Base-by-base conservation (phyloP, 2,797 vertebrate genomes). In the Alosa sapidissima region DNA sequence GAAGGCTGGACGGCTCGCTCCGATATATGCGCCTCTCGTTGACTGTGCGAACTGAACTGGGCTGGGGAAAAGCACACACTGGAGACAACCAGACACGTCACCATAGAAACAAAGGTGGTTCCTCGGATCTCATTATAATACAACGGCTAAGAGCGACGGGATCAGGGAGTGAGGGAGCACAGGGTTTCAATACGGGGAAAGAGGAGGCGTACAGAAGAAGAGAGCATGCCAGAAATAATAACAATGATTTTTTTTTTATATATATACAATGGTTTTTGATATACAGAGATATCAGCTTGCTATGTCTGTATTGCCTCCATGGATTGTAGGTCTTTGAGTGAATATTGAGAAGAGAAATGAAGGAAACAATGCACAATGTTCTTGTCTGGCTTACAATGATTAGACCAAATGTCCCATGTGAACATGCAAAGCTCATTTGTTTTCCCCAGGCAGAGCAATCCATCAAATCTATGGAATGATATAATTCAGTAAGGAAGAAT, bases 51-150 rank as follows among this genome's bases (percentile, higher is more conserved):
- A 51, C 58, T 65, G 41, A 81, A 65, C 58, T 52, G 41, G 16
- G 84, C 85, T 36, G 88, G 81, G 87, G 89, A 83, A 54, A 19
- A 91, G 89, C 68, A 87, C 91, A 90, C 90, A 84, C 88, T 33
- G 65, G 90, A 92, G 90, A 93, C 49, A 82, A 87, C 82, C 88
- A 87, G 91, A 91, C 93, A 92, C 89, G 92, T 97, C 94, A 85
- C 96, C 95, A 97, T 96, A 95, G 96, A 96, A 96, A 96, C 96
- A 93, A 92, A 94, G 91, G 90, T 81, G 93, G 89, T 91, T 93
- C 91, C 93, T 41, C 83, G 89, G 89, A 89, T 95, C 93, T 95
- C 89, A 91, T 93, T 89, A 89, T 90, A 91, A 60, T 84, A 45
- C 84, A 91, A 91, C 91, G 89, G 89, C 84, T 81, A 87, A 85